phyloP scores from a whole-genome alignment of 2,797 vertebrate genomes.

The Acipenser ruthenus region DNA sequence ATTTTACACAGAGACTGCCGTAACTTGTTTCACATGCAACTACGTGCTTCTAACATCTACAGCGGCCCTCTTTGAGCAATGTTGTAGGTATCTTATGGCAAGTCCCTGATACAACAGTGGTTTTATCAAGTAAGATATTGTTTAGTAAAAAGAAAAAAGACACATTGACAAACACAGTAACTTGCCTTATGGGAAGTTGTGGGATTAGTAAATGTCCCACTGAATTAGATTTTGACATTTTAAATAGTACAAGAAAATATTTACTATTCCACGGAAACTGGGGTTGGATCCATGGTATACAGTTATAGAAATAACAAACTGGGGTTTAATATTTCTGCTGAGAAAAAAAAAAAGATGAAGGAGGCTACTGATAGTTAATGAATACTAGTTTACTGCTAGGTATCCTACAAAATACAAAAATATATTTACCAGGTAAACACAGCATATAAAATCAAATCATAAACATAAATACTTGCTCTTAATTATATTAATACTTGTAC shows the following conservation, averaged over 20 bases:
- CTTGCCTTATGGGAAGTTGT: not conserved
- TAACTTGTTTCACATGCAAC: too few species aligned
- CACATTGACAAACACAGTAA: not conserved
- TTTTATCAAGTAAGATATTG: too few species aligned
- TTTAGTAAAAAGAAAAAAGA: not conserved
- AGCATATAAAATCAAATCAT: too few species aligned
- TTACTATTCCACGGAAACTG: constrained; percentile 1
- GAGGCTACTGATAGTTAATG: not conserved
- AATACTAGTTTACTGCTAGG: not conserved
- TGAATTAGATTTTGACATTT: not conserved
- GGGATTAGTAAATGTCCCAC: not conserved
- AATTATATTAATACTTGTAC: too few species aligned
- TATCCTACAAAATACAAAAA: too few species aligned
- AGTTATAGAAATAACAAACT: not conserved
- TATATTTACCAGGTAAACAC: too few species aligned
- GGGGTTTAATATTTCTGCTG: not conserved
- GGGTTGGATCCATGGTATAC: not conserved
- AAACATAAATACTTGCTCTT: too few species aligned
- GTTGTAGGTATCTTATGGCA: too few species aligned
- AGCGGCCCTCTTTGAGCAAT: too few species aligned
- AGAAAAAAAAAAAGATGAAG: not conserved
- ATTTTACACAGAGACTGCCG: too few species aligned
- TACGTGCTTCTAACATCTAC: too few species aligned
- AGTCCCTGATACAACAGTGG: too few species aligned
- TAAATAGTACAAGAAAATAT: constrained; percentile 3